Percentiles rank a stretch among this genome's conserved stretches.
Conservation (phyloP, 2,113 vertebrate genomes). For the Silurus glanis region DNA sequence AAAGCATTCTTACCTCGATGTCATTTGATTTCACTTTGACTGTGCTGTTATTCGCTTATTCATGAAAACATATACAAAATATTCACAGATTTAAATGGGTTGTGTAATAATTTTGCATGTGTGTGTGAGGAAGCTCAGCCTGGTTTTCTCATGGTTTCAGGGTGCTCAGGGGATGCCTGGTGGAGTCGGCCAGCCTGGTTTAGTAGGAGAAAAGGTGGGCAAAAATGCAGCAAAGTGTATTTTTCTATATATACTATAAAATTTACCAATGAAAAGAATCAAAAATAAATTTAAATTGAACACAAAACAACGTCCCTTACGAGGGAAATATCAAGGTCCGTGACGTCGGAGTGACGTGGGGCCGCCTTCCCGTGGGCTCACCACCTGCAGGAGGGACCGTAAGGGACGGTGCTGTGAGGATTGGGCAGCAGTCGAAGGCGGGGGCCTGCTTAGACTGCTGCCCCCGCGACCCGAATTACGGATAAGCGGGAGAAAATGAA, state of each 20-base stretch:
- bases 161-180: conserved; percentile 82
- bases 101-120: conserved; percentile 6
- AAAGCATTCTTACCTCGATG: background rate
- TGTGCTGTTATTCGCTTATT: background rate
- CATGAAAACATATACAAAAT: background rate
- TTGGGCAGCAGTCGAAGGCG: too few relatives aligned
- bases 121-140: conserved; percentile 14
- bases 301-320: too few relatives aligned
- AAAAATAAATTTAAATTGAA: background rate
- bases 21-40: background rate
- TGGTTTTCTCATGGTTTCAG: conserved; percentile 48
- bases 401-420: too few relatives aligned
- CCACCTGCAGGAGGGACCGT: too few relatives aligned
- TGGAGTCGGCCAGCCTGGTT: conserved; percentile 83
- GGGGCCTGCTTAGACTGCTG: too few relatives aligned
- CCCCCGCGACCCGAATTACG: too few relatives aligned
- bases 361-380: too few relatives aligned
- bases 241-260: background rate
- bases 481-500: too few relatives aligned
- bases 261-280: background rate
- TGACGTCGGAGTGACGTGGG: too few relatives aligned
- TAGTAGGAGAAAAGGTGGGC: conserved; percentile 86
- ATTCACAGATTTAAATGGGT: background rate
- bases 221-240: background rate
- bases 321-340: too few relatives aligned